phyloP scores from a whole-genome alignment of 2,113 vertebrate species.

The Tragelaphus scriptus region DNA sequence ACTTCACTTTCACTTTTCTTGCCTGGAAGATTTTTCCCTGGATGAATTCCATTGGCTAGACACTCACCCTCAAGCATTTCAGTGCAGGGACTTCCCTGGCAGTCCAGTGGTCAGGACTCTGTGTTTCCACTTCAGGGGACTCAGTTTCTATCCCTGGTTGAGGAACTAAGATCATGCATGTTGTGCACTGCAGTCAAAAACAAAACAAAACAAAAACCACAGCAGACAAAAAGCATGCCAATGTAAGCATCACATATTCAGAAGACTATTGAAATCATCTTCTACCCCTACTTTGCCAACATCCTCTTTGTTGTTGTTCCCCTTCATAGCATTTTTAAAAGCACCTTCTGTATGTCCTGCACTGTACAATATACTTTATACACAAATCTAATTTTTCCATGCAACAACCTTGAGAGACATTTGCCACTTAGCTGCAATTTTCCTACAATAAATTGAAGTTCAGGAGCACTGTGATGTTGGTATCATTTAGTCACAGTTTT shows the following conservation, averaged over 20 bases:
- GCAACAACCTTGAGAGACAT: background rate
- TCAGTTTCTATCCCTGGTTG: background rate
- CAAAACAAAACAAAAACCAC: background rate
- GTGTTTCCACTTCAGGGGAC: background rate
- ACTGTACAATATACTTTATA: background rate
- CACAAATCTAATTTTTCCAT: background rate
- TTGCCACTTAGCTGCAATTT: background rate
- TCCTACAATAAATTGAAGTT: background rate
- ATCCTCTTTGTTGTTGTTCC: background rate
- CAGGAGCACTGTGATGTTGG: background rate
- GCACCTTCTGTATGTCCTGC: background rate
- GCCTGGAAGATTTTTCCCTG: background rate
- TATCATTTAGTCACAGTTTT: background rate
- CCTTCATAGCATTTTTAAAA: background rate
- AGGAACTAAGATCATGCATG: background rate
- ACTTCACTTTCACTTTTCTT: no score
- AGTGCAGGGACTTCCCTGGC: background rate
- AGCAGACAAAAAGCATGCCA: background rate
- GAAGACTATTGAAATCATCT: background rate
- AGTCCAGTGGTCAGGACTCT: background rate
- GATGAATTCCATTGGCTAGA: background rate
- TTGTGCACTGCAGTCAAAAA: background rate
- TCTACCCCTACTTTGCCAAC: background rate
- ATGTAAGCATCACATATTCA: background rate
- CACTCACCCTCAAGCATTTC: background rate